phyloP scores from a whole-genome alignment of 2,113 vertebrate genomes.

The Mola mola region DNA sequence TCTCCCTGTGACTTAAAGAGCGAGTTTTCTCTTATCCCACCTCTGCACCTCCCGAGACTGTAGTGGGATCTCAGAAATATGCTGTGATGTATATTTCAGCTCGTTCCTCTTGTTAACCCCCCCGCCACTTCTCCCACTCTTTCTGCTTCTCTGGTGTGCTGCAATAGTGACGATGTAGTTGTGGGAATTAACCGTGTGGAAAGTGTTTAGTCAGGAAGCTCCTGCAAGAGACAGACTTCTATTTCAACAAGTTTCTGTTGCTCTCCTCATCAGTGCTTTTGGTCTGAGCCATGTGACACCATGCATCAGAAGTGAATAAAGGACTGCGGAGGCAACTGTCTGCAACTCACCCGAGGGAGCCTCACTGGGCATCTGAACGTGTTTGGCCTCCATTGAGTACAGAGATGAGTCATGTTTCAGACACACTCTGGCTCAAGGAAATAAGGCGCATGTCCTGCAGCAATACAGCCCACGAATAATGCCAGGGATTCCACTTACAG shows the following conservation, averaged over 20 bases:
- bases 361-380: conserved; percentile 29
- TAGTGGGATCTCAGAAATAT: conserved; percentile 58
- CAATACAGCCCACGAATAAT: conserved; percentile 20
- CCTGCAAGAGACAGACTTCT: no score
- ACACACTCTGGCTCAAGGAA: conserved; percentile 9
- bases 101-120: conserved; percentile 56
- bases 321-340: no score
- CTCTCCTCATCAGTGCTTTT: conserved; percentile 50
- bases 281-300: conserved; percentile 25
- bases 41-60: conserved; percentile 64
- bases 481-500: neutral
- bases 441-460: conserved; percentile 25
- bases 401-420: conserved; percentile 38
- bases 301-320: conserved; percentile 39
- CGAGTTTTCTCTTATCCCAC: conserved; percentile 63
- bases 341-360: conserved; percentile 25
- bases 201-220: conserved; percentile 43
- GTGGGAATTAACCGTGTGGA: conserved; percentile 47
- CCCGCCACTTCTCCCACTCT: conserved; percentile 11
- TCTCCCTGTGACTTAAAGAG: conserved; percentile 69
- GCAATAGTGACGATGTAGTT: conserved; percentile 42
- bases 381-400: conserved; percentile 28
- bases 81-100: conserved; percentile 79
- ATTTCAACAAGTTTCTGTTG: conserved; percentile 38
- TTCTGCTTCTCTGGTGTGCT: conserved; percentile 17